Conservation (phyloP, 2,888 invertebrate species). For the Chouioia cunea region DNA sequence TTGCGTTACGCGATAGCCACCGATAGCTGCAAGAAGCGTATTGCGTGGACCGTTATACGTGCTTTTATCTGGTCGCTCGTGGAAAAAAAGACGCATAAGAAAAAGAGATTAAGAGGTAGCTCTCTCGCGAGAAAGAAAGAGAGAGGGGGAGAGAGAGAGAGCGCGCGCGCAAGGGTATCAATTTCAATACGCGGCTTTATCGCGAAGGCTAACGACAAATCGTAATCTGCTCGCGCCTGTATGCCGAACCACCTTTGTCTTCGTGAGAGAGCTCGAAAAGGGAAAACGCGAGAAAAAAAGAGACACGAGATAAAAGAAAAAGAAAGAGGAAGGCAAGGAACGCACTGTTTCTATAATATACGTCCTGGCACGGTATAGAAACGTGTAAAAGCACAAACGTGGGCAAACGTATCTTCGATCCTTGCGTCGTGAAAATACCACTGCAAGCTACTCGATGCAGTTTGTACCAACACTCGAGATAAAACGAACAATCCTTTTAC, state of each 20-base stretch:
- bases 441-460: too few relatives aligned
- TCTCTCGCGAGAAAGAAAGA: too few relatives aligned
- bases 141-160: too few relatives aligned
- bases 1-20: too few relatives aligned
- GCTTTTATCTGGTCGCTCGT: conserved; percentile 29
- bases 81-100: conserved; percentile 31
- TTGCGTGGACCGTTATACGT: too few relatives aligned
- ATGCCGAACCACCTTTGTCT: conserved; percentile 51
- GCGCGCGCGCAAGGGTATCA: conserved; percentile 60
- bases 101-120: conserved; percentile 50
- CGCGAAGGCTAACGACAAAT: conserved; percentile 66
- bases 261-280: conserved; percentile 38
- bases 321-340: conserved; percentile 18
- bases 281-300: conserved; percentile 26
- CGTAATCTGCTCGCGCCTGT: conserved; percentile 61
- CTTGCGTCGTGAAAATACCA: background rate
- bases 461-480: too few relatives aligned
- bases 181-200: conserved; percentile 61
- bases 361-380: conserved; percentile 3
- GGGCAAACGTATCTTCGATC: conserved; percentile 7
- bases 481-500: too few relatives aligned
- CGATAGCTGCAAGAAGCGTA: conserved; percentile 27
- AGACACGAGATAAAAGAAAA: background rate
- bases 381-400: background rate
- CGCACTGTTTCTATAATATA: conserved; percentile 23